Conservation (phyloP, 2,113 vertebrate genomes). For the Hypanus sabinus region DNA sequence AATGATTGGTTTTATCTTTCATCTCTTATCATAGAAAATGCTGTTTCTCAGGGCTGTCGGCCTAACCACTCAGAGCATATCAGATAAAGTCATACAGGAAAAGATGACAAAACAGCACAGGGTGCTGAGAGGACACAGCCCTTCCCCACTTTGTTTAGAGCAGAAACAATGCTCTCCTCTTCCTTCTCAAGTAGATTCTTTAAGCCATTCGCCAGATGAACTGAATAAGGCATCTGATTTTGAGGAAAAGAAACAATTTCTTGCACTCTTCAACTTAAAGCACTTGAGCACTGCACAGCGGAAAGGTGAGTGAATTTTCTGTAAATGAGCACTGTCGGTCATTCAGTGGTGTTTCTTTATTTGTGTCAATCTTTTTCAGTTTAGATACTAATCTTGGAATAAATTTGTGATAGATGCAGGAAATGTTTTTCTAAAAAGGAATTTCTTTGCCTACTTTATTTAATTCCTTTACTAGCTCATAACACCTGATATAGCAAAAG, state of each 20-base stretch:
- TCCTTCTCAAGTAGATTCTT: not conserved
- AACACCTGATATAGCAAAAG: too few species aligned
- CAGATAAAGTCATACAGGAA: conserved; percentile 14
- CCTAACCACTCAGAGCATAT: conserved; percentile 25
- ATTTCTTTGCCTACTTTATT: too few species aligned
- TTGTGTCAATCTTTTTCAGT: not conserved
- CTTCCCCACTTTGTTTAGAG: not conserved
- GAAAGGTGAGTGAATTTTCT: conserved; percentile 1
- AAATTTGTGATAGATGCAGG: not conserved
- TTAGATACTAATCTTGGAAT: not conserved
- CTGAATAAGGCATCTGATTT: conserved; percentile 4
- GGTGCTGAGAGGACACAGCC: conserved; percentile 1
- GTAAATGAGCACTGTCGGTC: too few species aligned
- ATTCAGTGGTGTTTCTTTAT: too few species aligned
- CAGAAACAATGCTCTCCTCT: not conserved
- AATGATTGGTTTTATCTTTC: not conserved
- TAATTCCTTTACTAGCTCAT: too few species aligned
- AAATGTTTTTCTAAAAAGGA: not conserved
- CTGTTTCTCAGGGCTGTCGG: conserved; percentile 5
- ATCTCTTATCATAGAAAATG: conserved; percentile 25
- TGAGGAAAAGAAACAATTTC: conserved; percentile 39
- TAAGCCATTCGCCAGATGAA: not conserved
- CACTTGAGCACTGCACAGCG: not conserved
- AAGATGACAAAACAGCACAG: not conserved
- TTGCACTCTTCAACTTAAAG: conserved; percentile 37